Evolutionary conservation across 2,113 vertebrate species (phyloP).

Genomic region (Connochaetes taurinus): DNA sequence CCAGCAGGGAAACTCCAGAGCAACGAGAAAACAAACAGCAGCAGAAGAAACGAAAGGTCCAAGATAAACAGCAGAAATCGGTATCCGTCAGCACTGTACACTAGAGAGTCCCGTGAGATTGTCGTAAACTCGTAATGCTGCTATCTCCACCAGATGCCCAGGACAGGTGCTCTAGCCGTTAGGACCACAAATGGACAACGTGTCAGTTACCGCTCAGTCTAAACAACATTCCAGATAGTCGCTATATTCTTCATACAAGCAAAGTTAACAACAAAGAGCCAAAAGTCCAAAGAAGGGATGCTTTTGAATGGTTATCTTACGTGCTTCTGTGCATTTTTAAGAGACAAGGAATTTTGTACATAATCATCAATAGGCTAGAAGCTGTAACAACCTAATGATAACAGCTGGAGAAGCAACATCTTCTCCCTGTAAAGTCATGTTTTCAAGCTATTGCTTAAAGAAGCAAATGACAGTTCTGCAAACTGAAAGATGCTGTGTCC

Average conservation of each 20-base stretch:
- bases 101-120: slow-evolving; percentile 79
- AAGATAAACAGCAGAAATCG: slow-evolving; percentile 83
- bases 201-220: slow-evolving; percentile 78
- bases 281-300: slow-evolving; percentile 79
- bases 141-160: slow-evolving; percentile 87
- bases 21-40: slow-evolving; percentile 91
- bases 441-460: slow-evolving; percentile 79
- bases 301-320: slow-evolving; percentile 75
- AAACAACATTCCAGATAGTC: slow-evolving; percentile 83
- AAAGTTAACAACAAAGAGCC: slow-evolving; percentile 79
- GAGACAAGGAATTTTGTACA: slow-evolving; percentile 82
- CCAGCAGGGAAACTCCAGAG: slow-evolving; percentile 83
- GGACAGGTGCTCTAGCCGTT: slow-evolving; percentile 74
- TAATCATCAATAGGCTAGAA: slow-evolving; percentile 84
- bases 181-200: slow-evolving; percentile 75
- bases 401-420: slow-evolving; percentile 77
- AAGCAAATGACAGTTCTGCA: slow-evolving; percentile 77
- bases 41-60: slow-evolving; percentile 87
- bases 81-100: slow-evolving; percentile 81
- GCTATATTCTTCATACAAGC: slow-evolving; percentile 79
- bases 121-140: slow-evolving; percentile 88
- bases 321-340: slow-evolving; percentile 82
- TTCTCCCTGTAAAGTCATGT: slow-evolving; percentile 79
- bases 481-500: slow-evolving; percentile 74
- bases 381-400: slow-evolving; percentile 81